A percentile compares a stretch with the other conserved stretches of the same genome.
phyloP scores from a whole-genome alignment of 2,888 invertebrate species.

The Ichneumon xanthorius region DNA sequence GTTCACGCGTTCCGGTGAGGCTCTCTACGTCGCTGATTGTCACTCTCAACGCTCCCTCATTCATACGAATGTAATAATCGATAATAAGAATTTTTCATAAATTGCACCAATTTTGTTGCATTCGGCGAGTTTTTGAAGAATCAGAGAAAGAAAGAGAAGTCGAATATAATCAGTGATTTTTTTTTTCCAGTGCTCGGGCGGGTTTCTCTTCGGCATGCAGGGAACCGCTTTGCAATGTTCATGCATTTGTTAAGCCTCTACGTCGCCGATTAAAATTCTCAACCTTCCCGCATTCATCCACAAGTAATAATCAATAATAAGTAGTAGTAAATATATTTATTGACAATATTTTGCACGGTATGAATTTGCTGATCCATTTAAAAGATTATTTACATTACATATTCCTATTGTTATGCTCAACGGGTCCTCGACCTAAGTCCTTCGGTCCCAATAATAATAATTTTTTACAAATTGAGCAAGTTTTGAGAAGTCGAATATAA shows the following conservation, averaged over 20 bases:
- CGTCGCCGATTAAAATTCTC: slow-evolving; percentile 63
- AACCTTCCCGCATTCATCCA: slow-evolving; percentile 55
- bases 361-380: no score
- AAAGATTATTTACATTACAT: no score
- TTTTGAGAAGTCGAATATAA: no score
- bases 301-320: slow-evolving; percentile 33
- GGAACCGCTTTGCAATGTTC: slow-evolving; percentile 10
- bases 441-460: no score
- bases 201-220: slow-evolving; percentile 1
- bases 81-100: background rate
- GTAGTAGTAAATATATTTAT: no score
- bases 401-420: no score
- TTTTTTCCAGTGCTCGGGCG: background rate
- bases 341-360: no score
- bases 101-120: no score
- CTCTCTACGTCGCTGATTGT: slow-evolving; percentile 31
- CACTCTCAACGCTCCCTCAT: slow-evolving; percentile 67
- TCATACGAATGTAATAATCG: slow-evolving; percentile 39
- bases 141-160: slow-evolving; percentile 1
- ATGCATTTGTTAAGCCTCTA: background rate
- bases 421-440: no score
- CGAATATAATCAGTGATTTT: slow-evolving; percentile 36
- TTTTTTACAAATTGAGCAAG: no score
- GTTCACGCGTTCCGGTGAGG: background rate
- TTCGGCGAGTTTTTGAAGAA: background rate